phyloP scores from a whole-genome alignment of 1,140 invertebrate genomes.

The Conus ventricosus region DNA sequence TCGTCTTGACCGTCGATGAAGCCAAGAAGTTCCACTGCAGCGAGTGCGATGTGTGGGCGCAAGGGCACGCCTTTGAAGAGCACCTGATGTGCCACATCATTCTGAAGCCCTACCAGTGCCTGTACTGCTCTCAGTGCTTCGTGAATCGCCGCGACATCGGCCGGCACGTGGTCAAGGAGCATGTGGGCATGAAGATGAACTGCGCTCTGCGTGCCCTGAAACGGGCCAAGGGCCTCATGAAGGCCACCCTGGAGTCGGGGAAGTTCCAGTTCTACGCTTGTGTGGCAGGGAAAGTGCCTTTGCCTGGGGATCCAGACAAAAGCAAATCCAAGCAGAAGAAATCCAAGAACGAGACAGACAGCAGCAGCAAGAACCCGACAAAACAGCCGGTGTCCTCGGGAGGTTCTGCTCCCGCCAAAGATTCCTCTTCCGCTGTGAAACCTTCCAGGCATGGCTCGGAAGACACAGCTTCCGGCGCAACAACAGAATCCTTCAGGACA shows the following conservation, averaged over 20 bases:
- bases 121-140: conserved; percentile 53
- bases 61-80: conserved; percentile 49
- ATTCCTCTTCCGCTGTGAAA: not conserved
- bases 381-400: not conserved
- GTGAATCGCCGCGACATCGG: conserved; percentile 50
- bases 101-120: conserved; percentile 50
- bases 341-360: not conserved
- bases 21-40: conserved; percentile 40
- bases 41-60: conserved; percentile 43
- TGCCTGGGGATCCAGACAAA: conserved; percentile 40
- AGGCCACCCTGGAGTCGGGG: conserved; percentile 36
- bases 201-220: conserved; percentile 49
- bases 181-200: conserved; percentile 52
- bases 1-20: conserved; percentile 31
- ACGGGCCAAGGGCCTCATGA: conserved; percentile 48
- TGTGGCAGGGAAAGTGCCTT: conserved; percentile 47
- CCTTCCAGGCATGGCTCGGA: too few species aligned
- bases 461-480: too few species aligned
- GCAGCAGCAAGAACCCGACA: not conserved
- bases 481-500: not conserved
- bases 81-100: conserved; percentile 56
- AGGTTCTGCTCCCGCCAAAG: not conserved
- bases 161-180: conserved; percentile 42
- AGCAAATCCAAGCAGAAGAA: conserved; percentile 26
- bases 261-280: conserved; percentile 41